Percentiles rank a stretch among this genome's conserved stretches.
These are phyloP conservation scores for Aplodontia rufa DNA, from an alignment of 2,113 vertebrate species.

Conservation along the genomic window DNA sequence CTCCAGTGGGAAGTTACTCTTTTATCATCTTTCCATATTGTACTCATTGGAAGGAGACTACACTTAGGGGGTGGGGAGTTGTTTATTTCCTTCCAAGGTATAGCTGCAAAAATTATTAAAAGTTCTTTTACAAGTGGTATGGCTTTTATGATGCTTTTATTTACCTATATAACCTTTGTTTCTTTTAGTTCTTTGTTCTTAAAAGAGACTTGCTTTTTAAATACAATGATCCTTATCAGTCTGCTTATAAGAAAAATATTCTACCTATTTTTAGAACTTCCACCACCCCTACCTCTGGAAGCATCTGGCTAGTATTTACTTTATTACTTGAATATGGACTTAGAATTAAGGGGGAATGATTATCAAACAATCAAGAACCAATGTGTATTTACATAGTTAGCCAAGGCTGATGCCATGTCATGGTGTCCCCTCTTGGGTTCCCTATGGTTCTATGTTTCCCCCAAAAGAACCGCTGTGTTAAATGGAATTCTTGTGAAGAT, in stretches of 20 bases:
- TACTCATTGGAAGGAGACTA: neutral
- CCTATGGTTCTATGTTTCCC: too few relatives aligned
- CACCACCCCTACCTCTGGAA: neutral
- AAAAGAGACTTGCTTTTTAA: neutral
- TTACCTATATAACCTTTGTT: neutral
- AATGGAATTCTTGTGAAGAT: too few relatives aligned
- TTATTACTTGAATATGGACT: too few relatives aligned
- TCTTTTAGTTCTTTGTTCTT: neutral
- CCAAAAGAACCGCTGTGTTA: too few relatives aligned
- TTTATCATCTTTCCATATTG: neutral
- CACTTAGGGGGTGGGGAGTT: neutral
- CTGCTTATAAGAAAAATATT: neutral
- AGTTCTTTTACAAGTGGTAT: neutral
- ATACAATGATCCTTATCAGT: neutral
- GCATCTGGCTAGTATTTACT: neutral
- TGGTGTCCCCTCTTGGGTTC: too few relatives aligned
- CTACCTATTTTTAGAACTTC: neutral
- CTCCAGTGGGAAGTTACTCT: neutral
- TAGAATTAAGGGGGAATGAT: too few relatives aligned
- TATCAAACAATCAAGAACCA: too few relatives aligned
- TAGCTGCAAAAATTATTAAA: neutral
- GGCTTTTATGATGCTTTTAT: neutral
- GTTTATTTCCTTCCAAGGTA: neutral
- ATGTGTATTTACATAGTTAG: too few relatives aligned
- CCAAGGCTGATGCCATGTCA: too few relatives aligned